Conservation (phyloP, 2,113 vertebrate genomes). For the Damaliscus lunatus region DNA sequence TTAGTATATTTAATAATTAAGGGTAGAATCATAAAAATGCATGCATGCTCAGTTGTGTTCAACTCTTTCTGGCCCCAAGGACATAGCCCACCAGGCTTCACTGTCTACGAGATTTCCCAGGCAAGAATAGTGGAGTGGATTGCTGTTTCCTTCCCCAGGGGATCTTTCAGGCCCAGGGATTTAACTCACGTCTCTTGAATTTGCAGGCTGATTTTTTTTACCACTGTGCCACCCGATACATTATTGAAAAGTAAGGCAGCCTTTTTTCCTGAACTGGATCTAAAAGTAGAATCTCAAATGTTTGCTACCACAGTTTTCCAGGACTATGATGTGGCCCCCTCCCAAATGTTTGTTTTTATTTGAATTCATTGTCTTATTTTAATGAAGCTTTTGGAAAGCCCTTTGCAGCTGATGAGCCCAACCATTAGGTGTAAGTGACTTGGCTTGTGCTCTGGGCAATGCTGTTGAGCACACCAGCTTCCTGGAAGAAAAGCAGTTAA, state of each 20-base stretch:
- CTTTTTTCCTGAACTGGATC: constrained; percentile 17
- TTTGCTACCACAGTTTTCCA: background rate
- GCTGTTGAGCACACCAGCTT: constrained; percentile 32
- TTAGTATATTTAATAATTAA: constrained; percentile 64
- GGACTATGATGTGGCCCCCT: background rate
- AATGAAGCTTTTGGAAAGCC: constrained; percentile 29
- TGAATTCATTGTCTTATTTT: constrained; percentile 44
- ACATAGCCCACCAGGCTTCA: background rate
- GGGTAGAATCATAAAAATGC: background rate
- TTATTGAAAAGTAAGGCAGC: constrained; percentile 19
- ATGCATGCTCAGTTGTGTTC: background rate
- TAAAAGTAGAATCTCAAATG: constrained; percentile 41
- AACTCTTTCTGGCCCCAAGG: background rate
- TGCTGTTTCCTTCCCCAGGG: background rate
- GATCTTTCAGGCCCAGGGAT: background rate
- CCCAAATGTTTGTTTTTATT: constrained; percentile 5
- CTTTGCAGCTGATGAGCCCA: constrained; percentile 31
- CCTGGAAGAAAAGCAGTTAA: constrained; percentile 44
- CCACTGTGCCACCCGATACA: background rate
- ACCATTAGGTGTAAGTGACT: constrained; percentile 35
- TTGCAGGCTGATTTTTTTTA: background rate
- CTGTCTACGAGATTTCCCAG: background rate
- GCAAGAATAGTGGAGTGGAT: background rate
- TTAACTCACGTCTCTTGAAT: background rate
- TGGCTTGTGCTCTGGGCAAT: constrained; percentile 44